Evolutionary conservation across 2,888 invertebrate genomes (phyloP), one percentile per base, ranked within the genome.

Genomic region (Eupeodes luniger): DNA sequence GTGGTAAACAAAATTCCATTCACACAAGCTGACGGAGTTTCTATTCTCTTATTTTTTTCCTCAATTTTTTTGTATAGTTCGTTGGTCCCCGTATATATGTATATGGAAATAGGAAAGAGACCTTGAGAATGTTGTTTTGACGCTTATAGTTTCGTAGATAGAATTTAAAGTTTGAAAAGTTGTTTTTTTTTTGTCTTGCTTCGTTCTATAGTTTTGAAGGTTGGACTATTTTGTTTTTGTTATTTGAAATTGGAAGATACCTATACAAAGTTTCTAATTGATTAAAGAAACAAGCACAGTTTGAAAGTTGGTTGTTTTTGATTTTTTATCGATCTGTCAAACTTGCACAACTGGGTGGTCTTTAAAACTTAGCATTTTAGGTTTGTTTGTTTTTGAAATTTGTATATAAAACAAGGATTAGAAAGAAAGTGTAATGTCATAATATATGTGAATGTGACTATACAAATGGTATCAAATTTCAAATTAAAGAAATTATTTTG

Each of bases 1-100:
- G 27, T 80, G 80, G 76, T 87, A 84, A 80, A 87, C 83, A 87
- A 81, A 87, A 87, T 87, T 84, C 79, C 66, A 77, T 87, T 87
- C 87, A 77, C 79, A 80, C 70, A 80, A 87, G 61, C 80, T 87
- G 67, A 62, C 67, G 57, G 44, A 49, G 40, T 62, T 55, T 16
- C n/a, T 67, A 49, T 53, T 69, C 34, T 34, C 14, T 34, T 36
- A 12, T 12, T 2, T 57, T 57, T 12, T 47, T 72, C 9, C 9
- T 40, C 40, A 40, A 40, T 40, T 57, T 34, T 6, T 14, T 40
- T 40, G 40, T 27, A 14, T 47, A 69, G 69, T 69, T 69, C 36
- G 53, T 59, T 59, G 72, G 47, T 47, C 27, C 14, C 34, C 47
- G 47, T 44, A 16, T 47, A 16, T 53, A n/a, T n/a, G n/a, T 11